These are phyloP conservation scores for Pseudococcus longispinus DNA, from an alignment of 2,888 invertebrate genomes.

Conservation along the genomic window DNA sequence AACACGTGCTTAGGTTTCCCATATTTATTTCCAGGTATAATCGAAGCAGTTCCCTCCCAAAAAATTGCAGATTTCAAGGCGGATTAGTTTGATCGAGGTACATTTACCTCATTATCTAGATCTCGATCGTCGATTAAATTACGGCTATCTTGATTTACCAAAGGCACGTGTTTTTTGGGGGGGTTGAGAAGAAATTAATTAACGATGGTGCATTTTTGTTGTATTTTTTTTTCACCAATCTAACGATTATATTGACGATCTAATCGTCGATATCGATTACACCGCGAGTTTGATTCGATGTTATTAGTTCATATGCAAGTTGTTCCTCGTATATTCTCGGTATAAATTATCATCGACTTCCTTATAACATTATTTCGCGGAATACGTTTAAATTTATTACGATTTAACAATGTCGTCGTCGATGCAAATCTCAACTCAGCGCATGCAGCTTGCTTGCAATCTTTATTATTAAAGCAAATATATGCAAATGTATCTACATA, in stretches of 20 bases:
- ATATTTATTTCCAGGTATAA: neutral
- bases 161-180: neutral
- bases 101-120: neutral
- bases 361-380: constrained; percentile 39
- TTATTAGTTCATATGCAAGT: constrained; percentile 37
- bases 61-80: constrained; percentile 7
- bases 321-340: constrained; percentile 30
- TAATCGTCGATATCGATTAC: constrained; percentile 32
- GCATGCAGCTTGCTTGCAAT: neutral
- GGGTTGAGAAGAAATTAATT: neutral
- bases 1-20: constrained; percentile 38
- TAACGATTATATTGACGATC: constrained; percentile 30
- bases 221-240: no score
- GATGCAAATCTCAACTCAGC: neutral
- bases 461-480: constrained; percentile 7
- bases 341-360: constrained; percentile 44
- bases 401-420: constrained; percentile 21
- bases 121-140: neutral
- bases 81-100: neutral
- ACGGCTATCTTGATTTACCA: neutral
- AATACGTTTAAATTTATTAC: constrained; percentile 45
- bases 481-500: neutral
- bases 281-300: neutral
- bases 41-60: neutral
- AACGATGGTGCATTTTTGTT: no score